phyloP scores from a whole-genome alignment of 2,797 vertebrate species.

The Myotis myotis region DNA sequence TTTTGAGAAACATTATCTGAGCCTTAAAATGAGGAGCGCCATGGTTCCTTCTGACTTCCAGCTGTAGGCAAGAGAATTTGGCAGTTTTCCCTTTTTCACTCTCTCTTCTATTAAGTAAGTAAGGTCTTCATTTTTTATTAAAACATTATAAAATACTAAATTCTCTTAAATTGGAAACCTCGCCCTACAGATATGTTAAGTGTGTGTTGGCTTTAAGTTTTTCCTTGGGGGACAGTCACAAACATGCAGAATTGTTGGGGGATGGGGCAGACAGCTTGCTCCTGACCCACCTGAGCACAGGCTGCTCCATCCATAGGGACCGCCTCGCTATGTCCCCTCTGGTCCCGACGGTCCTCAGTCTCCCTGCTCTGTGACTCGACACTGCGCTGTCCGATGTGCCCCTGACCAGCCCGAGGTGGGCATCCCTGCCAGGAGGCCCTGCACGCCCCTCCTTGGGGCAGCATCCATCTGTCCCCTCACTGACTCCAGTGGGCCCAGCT shows the following conservation, averaged over 20 bases:
- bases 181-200: background rate
- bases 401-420: background rate
- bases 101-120: too few species aligned
- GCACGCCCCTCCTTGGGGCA: background rate
- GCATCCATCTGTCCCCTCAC: background rate
- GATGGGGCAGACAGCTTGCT: background rate
- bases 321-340: background rate
- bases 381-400: background rate
- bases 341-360: fast-evolving
- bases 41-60: fast-evolving
- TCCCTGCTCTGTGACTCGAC: background rate
- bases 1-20: background rate
- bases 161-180: too few species aligned
- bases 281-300: background rate
- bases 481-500: background rate
- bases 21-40: background rate
- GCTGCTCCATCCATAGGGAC: background rate
- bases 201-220: background rate
- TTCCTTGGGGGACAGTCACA: background rate
- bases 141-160: background rate
- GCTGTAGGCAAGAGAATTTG: background rate
- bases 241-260: too few species aligned
- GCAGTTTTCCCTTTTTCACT: background rate
- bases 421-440: background rate
- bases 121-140: background rate